Evolutionary conservation across 2,888 invertebrate species (phyloP), one percentile per base, ranked within the genome.

Genomic region (Sturmia bella): DNA sequence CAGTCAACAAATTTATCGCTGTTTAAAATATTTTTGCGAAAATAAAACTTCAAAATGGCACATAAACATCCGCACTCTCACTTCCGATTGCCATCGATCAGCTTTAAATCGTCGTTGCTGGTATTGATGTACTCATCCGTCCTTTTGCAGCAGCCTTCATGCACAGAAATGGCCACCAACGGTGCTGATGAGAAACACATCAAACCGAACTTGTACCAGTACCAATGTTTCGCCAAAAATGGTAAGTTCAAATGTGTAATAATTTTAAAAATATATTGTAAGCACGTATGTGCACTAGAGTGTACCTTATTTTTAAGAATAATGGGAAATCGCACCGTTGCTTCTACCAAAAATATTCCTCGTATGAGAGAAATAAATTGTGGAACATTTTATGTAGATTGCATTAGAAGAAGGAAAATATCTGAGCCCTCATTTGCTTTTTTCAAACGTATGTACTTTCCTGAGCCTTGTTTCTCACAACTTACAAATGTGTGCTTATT

Each of bases 141-240:
- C 48, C 21, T 59, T 19, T 21, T 79, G 6, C 45, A 9, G 6
- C 45, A 9, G 48, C 11, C 39, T 19, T 56, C 54, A 12, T 54
- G 45, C 19, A 32, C 24, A 39, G 39, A 21, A 48, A 48, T 39
- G 12, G 73, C 9, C 39, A 50, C 32, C 21, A 39, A 56, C n/a
- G 45, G 19, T 45, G 27, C 21, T 45, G 24, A 61, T 59, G 56
- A 7, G 12, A 50, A 79, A 13, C 21, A 48, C 13, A 3, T 56
- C 13, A 48, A 59, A n/a, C 0, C 37, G 1, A 68, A 48, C 5
- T 15, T 61, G 17, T 68, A 13, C 32, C 54, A 74, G 32, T 79
- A 68, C 41, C 61, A 79, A 56, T 79, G 79, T 11, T 73, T 74
- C 6, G 39, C 45, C 11, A 41, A 54, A 11, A 68, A 48, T 9